A percentile compares a stretch with the other conserved stretches of the same genome.
Evolutionary conservation across 2,113 vertebrate genomes (phyloP).

Genomic region (Ictalurus punctatus): DNA sequence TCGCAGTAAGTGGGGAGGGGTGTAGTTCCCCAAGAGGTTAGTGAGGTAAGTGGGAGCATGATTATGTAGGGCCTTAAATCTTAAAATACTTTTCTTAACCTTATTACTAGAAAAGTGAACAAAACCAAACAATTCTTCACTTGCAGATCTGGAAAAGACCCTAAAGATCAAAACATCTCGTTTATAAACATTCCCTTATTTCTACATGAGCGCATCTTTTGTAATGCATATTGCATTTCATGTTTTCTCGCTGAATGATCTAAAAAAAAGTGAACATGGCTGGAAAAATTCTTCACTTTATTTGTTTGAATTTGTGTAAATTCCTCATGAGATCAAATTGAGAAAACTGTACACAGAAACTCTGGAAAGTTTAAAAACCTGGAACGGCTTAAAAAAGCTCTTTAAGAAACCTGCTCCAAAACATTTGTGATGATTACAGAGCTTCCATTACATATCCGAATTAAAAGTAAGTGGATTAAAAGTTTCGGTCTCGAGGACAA

Average conservation of each 20-base stretch:
- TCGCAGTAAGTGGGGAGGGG: too few species aligned
- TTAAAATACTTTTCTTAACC: neutral
- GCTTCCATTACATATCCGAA: neutral
- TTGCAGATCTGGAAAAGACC: neutral
- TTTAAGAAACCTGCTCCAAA: too few species aligned
- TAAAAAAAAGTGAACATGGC: neutral
- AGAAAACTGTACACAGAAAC: neutral
- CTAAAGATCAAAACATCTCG: neutral
- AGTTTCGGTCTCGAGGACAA: neutral
- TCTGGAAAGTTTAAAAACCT: slow-evolving; percentile 22
- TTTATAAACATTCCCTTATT: neutral
- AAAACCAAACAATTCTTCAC: neutral
- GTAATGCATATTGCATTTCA: neutral
- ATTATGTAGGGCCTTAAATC: too few species aligned
- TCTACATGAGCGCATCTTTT: neutral
- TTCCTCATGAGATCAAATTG: neutral
- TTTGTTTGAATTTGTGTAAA: neutral
- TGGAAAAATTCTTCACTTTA: neutral
- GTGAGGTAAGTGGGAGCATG: too few species aligned
- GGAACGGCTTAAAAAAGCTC: neutral
- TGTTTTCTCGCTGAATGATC: neutral
- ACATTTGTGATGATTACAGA: neutral
- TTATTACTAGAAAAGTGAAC: neutral
- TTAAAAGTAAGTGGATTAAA: slow-evolving; percentile 2
- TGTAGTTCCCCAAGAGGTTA: too few species aligned